Base-by-base conservation (phyloP, 2,113 vertebrate genomes). In the Odontesthes bonariensis region DNA sequence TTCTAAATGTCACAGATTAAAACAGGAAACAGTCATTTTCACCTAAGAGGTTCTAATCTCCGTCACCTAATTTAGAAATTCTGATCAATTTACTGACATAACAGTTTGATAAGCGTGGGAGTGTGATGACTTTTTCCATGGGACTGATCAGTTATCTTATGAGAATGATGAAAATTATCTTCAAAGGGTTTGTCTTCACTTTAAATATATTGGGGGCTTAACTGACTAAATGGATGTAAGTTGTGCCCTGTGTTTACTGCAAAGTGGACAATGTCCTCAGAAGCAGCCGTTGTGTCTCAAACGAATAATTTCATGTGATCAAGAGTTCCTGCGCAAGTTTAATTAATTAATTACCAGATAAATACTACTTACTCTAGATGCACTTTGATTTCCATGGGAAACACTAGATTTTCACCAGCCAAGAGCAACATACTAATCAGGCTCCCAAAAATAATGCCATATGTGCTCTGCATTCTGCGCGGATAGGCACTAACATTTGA, bases 341-440 rank as follows among this genome's bases (percentile, higher is more conserved):
- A 63, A 58, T 16, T 31, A 33, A 27, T 27, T 8, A 46, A 64
- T n/a, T n/a, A 49, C 19, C 17, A 49, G 46, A 49, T 49, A n/a
- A 49, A 49, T 2, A 46, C 11, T 6, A 27, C 27, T 27, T 27
- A 27, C 27, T 27, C 27, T 27, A 1, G 27, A 27, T 27, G 1
- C 27, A 27, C 27, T 49, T 49, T n/a, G 4, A 6, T 49, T 49
- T 49, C 19, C 6, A 49, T 11, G 5, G 46, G 66, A 65, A 20
- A 61, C n/a, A 14, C 1, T 23, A 61, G 12, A 42, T 69, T 75
- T 68, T 38, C 27, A 68, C 52, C 56, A 31, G 35, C 22, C 51
- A 19, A 19, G 2, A 42, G 57, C 33, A 54, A 42, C 1, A 67
- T 2, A 49, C 46, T 49, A 17, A 49, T 49, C 46, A n/a, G 19